Evolutionary conservation across 2,888 invertebrate species (phyloP).

Genomic region (Camponotus fellah): DNA sequence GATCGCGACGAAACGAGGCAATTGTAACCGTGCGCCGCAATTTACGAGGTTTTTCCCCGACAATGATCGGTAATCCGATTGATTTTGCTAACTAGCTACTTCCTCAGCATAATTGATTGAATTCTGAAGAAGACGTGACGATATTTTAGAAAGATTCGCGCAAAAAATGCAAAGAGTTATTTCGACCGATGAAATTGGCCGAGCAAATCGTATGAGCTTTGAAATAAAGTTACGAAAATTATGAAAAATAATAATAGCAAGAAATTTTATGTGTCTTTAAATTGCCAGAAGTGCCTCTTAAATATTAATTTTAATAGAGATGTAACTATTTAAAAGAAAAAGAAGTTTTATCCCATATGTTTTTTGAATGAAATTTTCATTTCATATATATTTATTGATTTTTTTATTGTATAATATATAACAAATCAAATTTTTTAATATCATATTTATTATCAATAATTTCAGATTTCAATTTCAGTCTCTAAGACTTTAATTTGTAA

Average conservation of each 20-base stretch:
- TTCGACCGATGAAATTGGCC: constrained; percentile 1
- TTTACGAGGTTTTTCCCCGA: constrained; percentile 47
- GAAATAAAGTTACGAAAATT: not conserved
- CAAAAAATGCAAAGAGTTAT: constrained; percentile 6
- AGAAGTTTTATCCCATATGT: not conserved
- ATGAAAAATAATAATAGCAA: not conserved
- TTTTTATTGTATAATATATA: not conserved
- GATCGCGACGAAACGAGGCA: constrained; percentile 52
- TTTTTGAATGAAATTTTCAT: not conserved
- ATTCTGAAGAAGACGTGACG: constrained; percentile 14
- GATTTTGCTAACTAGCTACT: constrained; percentile 49
- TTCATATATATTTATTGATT: not conserved
- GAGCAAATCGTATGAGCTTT: not conserved
- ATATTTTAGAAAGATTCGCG: not conserved
- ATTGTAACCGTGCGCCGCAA: constrained; percentile 38
- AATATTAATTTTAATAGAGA: not conserved
- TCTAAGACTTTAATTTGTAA: not conserved
- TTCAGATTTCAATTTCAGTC: not conserved
- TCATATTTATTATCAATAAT: not conserved
- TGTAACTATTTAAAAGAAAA: not conserved
- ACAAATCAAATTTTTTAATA: not conserved
- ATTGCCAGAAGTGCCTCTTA: not conserved
- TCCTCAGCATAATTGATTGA: constrained; percentile 35
- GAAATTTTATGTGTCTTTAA: not conserved
- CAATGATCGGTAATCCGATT: constrained; percentile 26